phyloP scores from a whole-genome alignment of 1,140 invertebrate genomes.

The Panagrolaimus sp. region DNA sequence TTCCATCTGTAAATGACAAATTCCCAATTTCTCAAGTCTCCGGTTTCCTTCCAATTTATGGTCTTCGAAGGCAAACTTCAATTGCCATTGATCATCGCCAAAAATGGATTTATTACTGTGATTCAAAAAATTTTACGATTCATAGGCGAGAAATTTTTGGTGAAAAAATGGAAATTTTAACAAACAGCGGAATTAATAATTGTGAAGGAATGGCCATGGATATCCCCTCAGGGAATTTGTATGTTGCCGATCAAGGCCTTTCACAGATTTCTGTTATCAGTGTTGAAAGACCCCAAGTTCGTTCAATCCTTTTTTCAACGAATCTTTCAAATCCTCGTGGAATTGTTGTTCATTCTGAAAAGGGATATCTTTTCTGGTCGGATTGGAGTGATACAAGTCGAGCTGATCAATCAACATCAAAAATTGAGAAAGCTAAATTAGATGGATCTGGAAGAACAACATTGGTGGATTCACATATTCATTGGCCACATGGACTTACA shows the following conservation, averaged over 20 bases:
- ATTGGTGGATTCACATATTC: not conserved
- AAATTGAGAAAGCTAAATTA: slow-evolving; percentile 3
- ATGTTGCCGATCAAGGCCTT: not conserved
- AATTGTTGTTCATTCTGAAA: not conserved
- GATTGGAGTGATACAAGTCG: not conserved
- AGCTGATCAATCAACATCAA: not conserved
- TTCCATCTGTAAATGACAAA: not conserved
- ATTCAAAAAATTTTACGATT: not conserved
- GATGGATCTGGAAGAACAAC: not conserved
- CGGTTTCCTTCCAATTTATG: not conserved
- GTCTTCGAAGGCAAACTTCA: not conserved
- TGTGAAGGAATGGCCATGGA: not conserved
- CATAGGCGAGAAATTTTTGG: not conserved
- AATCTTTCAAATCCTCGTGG: slow-evolving; percentile 13
- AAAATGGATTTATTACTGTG: not conserved
- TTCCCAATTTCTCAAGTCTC: not conserved
- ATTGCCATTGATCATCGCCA: not conserved
- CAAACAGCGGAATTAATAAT: not conserved
- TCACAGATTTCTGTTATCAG: not conserved
- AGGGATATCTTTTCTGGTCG: slow-evolving; percentile 8
- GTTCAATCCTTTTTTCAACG: not conserved
- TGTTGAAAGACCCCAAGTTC: not conserved
- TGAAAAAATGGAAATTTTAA: not conserved
- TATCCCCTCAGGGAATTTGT: not conserved
- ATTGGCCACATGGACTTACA: slow-evolving; percentile 15